These are phyloP conservation scores for Phyto melanocephala DNA, from an alignment of 2,888 invertebrate genomes.

Conservation along the genomic window DNA sequence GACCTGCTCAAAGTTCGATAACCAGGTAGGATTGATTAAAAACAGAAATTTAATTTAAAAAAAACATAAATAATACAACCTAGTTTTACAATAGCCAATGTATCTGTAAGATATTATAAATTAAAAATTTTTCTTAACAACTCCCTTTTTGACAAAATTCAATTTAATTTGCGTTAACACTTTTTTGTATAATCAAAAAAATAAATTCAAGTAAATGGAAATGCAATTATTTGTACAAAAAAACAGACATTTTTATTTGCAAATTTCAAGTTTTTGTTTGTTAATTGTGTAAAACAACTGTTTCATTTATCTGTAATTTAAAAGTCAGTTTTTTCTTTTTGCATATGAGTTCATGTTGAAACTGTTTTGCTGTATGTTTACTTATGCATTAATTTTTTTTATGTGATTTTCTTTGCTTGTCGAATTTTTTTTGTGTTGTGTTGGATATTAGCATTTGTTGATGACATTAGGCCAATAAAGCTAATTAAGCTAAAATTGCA, in stretches of 20 bases:
- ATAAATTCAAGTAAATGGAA: background rate
- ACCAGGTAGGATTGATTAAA: no score
- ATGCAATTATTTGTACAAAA: slow-evolving; percentile 2
- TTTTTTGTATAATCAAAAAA: slow-evolving; percentile 5
- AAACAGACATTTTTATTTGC: background rate
- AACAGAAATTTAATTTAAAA: no score
- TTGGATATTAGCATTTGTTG: slow-evolving; percentile 42
- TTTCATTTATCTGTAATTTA: slow-evolving; percentile 25
- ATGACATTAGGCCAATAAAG: slow-evolving; percentile 60
- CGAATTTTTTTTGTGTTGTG: slow-evolving; percentile 17
- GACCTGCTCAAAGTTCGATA: no score
- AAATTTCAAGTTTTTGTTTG: background rate
- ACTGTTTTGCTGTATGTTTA: background rate
- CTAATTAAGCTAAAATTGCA: slow-evolving; percentile 61
- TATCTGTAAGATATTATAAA: slow-evolving; percentile 1
- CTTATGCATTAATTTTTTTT: background rate
- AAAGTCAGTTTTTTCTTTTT: background rate
- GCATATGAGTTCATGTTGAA: slow-evolving; percentile 1
- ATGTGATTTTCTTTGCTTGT: background rate
- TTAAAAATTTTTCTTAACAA: background rate
- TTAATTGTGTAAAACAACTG: slow-evolving; percentile 27
- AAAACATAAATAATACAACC: no score
- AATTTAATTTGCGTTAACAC: slow-evolving; percentile 27
- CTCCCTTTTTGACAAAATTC: background rate
- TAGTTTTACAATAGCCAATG: no score